Evolutionary conservation across 92 coral and sea anemone species (phyloP).

Genomic region (Diadumene lineata): DNA sequence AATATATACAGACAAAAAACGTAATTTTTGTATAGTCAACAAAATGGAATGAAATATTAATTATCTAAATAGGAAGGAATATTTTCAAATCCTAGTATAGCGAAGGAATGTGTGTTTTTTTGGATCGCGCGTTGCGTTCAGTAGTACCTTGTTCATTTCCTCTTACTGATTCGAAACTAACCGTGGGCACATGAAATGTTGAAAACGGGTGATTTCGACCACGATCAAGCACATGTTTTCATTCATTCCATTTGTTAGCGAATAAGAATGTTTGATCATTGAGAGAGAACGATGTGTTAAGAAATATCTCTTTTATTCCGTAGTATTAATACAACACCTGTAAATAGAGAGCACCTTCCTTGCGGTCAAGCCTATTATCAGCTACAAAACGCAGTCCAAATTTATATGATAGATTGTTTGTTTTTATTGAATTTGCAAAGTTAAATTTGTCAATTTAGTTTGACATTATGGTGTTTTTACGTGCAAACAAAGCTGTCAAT

Average conservation of each 20-base stretch:
- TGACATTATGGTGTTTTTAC: background rate
- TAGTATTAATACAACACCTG: conserved; percentile 14
- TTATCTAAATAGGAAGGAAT: background rate
- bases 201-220: background rate
- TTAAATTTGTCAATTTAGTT: background rate
- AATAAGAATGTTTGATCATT: conserved; percentile 2
- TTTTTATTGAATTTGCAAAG: conserved; percentile 17
- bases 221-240: background rate
- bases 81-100: too few relatives aligned
- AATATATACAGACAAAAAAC: background rate
- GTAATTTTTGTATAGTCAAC: conserved; percentile 5
- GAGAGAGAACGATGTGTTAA: background rate
- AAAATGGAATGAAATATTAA: conserved; percentile 12
- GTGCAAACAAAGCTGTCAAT: conserved; percentile 12
- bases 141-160: conserved; percentile 4
- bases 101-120: background rate
- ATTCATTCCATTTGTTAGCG: background rate
- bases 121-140: background rate
- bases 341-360: conserved; percentile 1
- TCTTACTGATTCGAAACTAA: background rate
- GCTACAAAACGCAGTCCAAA: conserved; percentile 6
- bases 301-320: conserved; percentile 3
- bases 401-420: conserved; percentile 7
- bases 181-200: background rate
- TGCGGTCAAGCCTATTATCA: conserved; percentile 16